A percentile compares a stretch with the other conserved stretches of the same genome.
phyloP scores from a whole-genome alignment of 2,113 vertebrate species.

The rabbit (Oryctolagus cuniculus) region mOryCun1.1 NC_091435.1:104265501-104266000 shows the following conservation, averaged over 20 bases:
- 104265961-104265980: background rate
- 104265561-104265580: no score
- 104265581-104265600: no score
- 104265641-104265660: no score
- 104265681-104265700: no score
- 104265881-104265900: background rate
- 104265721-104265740: background rate
- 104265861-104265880: slow-evolving; percentile 39
- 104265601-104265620: no score
- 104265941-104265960: background rate
- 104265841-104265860: background rate
- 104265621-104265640: no score
- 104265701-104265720: no score
- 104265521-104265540: no score
- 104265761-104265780: slow-evolving; percentile 38
- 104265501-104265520: no score
- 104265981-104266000: slow-evolving; percentile 15
- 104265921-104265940: background rate
- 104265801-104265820: slow-evolving; percentile 6
- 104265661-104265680: no score
- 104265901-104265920: background rate
- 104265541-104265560: no score
- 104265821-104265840: background rate
- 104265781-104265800: slow-evolving; percentile 26
- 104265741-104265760: background rate